phyloP scores from a whole-genome alignment of 1,140 invertebrate species.

The Parapsyche elsis region DNA sequence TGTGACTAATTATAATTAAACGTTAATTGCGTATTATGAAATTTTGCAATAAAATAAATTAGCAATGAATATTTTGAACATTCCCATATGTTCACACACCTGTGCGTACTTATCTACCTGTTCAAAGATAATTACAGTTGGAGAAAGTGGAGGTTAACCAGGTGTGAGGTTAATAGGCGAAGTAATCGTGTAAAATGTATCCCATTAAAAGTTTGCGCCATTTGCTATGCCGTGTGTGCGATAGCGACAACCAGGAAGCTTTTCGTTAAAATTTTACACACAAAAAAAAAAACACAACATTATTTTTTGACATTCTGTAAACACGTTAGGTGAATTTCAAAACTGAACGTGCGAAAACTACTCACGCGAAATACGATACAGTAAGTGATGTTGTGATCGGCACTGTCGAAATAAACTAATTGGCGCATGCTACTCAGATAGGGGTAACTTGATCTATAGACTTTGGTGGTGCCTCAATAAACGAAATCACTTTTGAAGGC shows the following conservation, averaged over 20 bases:
- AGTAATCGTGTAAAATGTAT: conserved; percentile 51
- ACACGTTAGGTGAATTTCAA: not conserved
- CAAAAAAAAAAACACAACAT: not conserved
- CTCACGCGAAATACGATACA: not conserved
- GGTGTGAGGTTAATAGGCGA: conserved; percentile 40
- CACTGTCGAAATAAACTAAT: too few relatives aligned
- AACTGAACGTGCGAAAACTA: not conserved
- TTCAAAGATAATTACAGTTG: conserved; percentile 21
- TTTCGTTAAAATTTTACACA: not conserved
- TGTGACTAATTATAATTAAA: too few relatives aligned
- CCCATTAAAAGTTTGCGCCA: conserved; percentile 38
- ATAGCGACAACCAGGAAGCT: not conserved
- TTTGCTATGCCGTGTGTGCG: not conserved
- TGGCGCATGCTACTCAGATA: too few relatives aligned
- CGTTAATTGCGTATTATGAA: too few relatives aligned
- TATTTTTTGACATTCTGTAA: not conserved
- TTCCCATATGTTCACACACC: not conserved
- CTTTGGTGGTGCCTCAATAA: too few relatives aligned
- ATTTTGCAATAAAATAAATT: too few relatives aligned
- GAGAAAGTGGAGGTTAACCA: conserved; percentile 31
- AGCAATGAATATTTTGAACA: not conserved
- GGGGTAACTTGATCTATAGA: too few relatives aligned
- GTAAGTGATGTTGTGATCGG: too few relatives aligned
- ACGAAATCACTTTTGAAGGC: too few relatives aligned
- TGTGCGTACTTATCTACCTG: not conserved